These are phyloP conservation scores for Scolanthus callimorphus DNA, from an alignment of 92 coral and sea anemone species.

Conservation along the genomic window DNA sequence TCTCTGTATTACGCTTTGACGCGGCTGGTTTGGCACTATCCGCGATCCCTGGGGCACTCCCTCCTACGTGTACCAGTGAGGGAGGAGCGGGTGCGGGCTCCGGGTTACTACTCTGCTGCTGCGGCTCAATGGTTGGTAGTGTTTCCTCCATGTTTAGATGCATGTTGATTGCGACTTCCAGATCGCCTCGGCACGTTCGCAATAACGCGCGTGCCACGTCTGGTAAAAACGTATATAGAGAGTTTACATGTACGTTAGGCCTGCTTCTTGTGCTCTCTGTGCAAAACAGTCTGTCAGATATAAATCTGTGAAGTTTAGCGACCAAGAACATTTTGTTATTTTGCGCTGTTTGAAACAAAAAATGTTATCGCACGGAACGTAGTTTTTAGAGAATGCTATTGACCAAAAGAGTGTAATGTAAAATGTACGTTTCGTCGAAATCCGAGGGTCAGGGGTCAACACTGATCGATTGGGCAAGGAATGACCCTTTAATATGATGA, in stretches of 20 bases:
- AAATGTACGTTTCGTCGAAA: too few relatives aligned
- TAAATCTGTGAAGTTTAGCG: neutral
- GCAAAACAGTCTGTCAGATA: neutral
- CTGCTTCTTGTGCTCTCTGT: too few relatives aligned
- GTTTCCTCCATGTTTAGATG: slow-evolving; percentile 77
- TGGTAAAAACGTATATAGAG: slow-evolving; percentile 11
- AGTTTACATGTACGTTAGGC: too few relatives aligned
- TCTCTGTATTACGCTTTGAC: slow-evolving; percentile 1
- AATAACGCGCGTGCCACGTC: slow-evolving; percentile 76
- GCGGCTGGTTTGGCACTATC: slow-evolving; percentile 7
- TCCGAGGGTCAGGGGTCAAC: too few relatives aligned
- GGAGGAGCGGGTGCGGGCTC: slow-evolving; percentile 10
- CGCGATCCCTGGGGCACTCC: slow-evolving; percentile 4
- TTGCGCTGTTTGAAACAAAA: too few relatives aligned
- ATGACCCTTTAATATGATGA: too few relatives aligned
- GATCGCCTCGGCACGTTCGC: slow-evolving; percentile 66
- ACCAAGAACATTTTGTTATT: too few relatives aligned
- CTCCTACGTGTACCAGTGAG: slow-evolving; percentile 12
- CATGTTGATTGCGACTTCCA: slow-evolving; percentile 78
- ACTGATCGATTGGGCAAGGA: too few relatives aligned
- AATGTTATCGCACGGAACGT: too few relatives aligned
- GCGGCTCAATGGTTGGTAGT: slow-evolving; percentile 53
- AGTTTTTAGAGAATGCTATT: too few relatives aligned
- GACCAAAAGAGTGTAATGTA: too few relatives aligned
- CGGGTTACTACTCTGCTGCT: slow-evolving; percentile 18